A percentile compares a stretch with the other conserved stretches of the same genome.
Conservation (phyloP, 2,113 vertebrate genomes). For the Phalacrocorax brasilianus region DNA sequence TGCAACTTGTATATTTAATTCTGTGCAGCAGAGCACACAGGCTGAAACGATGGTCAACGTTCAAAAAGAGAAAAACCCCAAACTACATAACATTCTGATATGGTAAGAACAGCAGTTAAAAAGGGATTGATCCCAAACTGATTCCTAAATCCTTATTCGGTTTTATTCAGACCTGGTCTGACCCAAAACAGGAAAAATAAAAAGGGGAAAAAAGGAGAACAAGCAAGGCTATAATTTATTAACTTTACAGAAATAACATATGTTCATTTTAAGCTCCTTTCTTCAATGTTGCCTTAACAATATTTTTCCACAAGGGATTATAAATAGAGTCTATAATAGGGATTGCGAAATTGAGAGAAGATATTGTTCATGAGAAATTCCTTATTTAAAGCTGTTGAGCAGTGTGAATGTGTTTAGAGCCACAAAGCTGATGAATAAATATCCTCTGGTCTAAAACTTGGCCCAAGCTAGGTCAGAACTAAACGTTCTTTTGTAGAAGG, state of each 20-base stretch:
- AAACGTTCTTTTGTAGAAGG: not conserved
- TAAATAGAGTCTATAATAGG: not conserved
- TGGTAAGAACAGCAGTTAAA: not conserved
- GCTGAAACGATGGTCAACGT: not conserved
- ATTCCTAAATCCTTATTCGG: not conserved
- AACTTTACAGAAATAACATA: not conserved
- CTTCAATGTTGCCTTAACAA: not conserved
- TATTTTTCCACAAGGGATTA: not conserved
- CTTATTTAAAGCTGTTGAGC: not conserved
- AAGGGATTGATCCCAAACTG: not conserved
- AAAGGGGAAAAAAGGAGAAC: not conserved
- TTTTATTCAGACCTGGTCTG: not conserved
- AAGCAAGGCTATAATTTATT: not conserved
- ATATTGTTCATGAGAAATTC: not conserved
- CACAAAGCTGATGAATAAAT: not conserved
- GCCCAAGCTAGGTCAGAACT: not conserved
- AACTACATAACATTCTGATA: not conserved
- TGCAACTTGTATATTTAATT: not conserved
- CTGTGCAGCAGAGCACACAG: not conserved
- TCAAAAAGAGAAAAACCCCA: not conserved
- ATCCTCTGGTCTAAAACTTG: not conserved
- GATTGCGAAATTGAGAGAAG: conserved; percentile 5
- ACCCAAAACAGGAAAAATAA: not conserved
- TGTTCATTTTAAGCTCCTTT: not conserved
- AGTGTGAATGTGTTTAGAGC: not conserved